Evolutionary conservation across 1,140 invertebrate genomes (phyloP).

Genomic region (Drosophila malerkotliana): DNA sequence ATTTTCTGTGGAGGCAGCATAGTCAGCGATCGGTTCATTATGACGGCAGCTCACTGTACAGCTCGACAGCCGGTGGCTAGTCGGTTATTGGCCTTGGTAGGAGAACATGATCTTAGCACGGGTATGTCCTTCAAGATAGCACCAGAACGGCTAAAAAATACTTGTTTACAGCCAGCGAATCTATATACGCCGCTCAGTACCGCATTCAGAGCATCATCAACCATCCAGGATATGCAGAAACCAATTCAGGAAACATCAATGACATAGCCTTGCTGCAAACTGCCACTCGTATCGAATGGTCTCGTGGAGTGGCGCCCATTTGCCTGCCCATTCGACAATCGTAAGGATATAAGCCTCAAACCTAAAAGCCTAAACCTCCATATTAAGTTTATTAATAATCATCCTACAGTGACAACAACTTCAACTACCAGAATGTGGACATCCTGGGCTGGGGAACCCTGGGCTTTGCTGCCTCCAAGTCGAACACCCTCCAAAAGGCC

Average conservation of each 20-base stretch:
- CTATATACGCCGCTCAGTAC: conserved; percentile 58
- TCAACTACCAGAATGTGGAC: conserved; percentile 56
- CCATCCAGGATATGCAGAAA: conserved; percentile 60
- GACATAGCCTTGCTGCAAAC: conserved; percentile 71
- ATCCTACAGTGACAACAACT: conserved; percentile 23
- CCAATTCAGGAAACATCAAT: conserved; percentile 37
- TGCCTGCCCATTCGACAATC: conserved; percentile 64
- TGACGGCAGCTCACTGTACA: conserved; percentile 76
- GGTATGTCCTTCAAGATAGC: conserved; percentile 36
- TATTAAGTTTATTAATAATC: background rate
- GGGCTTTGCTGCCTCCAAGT: conserved; percentile 63
- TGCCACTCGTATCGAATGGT: conserved; percentile 51
- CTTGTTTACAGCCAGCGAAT: conserved; percentile 44
- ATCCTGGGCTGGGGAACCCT: conserved; percentile 75
- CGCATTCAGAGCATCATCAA: conserved; percentile 56
- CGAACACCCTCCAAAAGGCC: conserved; percentile 71
- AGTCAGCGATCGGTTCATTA: conserved; percentile 62
- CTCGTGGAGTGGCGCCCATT: conserved; percentile 72
- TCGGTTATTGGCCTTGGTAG: conserved; percentile 55
- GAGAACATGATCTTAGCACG: conserved; percentile 63
- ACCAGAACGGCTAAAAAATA: too few species aligned
- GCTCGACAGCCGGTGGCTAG: conserved; percentile 37
- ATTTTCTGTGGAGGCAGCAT: conserved; percentile 72
- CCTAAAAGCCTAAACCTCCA: background rate
- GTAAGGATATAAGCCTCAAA: conserved; percentile 38